A percentile compares a stretch with the other conserved stretches of the same genome.
Conservation (phyloP, 2,888 invertebrate genomes). For the Rhamnusium bicolor region DNA sequence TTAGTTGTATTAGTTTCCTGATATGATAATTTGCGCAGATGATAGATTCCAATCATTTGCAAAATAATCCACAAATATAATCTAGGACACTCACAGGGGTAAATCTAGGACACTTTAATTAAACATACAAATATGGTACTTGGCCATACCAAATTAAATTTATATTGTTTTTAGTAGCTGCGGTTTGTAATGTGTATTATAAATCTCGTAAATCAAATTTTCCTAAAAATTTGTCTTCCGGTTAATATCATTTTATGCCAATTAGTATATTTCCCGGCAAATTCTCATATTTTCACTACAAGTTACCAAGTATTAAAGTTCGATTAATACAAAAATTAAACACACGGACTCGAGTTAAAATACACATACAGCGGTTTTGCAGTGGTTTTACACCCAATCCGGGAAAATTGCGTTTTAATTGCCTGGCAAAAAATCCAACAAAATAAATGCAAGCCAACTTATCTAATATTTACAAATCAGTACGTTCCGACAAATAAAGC, state of each 20-base stretch:
- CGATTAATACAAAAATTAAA: slow-evolving; percentile 37
- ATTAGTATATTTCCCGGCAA: slow-evolving; percentile 24
- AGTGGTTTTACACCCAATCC: slow-evolving; percentile 38
- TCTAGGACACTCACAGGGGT: too few relatives aligned
- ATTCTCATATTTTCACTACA: slow-evolving; percentile 30
- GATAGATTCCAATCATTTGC: background rate
- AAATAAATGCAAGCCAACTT: slow-evolving; percentile 31
- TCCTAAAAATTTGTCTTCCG: slow-evolving; percentile 7
- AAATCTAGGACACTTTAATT: too few relatives aligned
- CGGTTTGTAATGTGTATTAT: background rate
- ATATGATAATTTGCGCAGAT: background rate
- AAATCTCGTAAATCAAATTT: background rate
- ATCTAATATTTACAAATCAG: slow-evolving; percentile 28
- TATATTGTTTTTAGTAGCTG: background rate
- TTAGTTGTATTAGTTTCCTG: too few relatives aligned
- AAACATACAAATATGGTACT: background rate
- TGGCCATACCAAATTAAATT: background rate
- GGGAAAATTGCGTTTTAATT: slow-evolving; percentile 41
- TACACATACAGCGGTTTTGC: slow-evolving; percentile 43
- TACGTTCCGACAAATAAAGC: background rate
- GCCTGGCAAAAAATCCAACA: slow-evolving; percentile 47
- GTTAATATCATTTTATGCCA: background rate
- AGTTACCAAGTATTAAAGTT: slow-evolving; percentile 38
- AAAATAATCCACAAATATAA: background rate
- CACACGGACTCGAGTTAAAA: slow-evolving; percentile 33